These are phyloP conservation scores for Dynastes grantii DNA, from an alignment of 2,888 invertebrate genomes.

Conservation along the genomic window DNA sequence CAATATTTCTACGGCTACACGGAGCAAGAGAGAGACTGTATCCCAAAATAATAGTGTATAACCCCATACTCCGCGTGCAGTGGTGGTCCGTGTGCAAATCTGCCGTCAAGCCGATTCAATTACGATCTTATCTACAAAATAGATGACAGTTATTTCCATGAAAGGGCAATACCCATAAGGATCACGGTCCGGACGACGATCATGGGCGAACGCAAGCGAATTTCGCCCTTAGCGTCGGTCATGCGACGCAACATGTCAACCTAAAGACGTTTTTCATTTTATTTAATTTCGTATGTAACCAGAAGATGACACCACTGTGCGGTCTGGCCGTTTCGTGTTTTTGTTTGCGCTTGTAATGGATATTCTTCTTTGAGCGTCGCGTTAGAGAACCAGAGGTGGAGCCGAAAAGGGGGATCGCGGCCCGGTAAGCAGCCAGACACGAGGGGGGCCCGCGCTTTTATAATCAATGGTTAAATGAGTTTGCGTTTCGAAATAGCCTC, in stretches of 20 bases:
- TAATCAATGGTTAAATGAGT: conserved; percentile 60
- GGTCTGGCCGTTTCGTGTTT: conserved; percentile 56
- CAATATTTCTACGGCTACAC: conserved; percentile 59
- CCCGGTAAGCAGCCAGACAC: conserved; percentile 3
- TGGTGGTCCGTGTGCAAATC: conserved; percentile 71
- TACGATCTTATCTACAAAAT: conserved; percentile 72
- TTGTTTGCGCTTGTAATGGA: conserved; percentile 59
- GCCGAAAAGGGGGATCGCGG: conserved; percentile 5
- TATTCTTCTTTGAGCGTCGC: conserved; percentile 55
- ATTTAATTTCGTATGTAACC: conserved; percentile 66
- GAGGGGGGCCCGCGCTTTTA: conserved; percentile 54
- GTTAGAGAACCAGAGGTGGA: not conserved
- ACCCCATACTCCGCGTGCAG: conserved; percentile 58
- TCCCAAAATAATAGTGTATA: conserved; percentile 64
- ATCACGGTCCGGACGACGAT: conserved; percentile 61
- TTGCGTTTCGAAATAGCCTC: conserved; percentile 57
- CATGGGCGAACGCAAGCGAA: conserved; percentile 54
- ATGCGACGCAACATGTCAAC: conserved; percentile 62
- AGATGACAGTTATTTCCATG: conserved; percentile 73
- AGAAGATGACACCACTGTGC: conserved; percentile 62
- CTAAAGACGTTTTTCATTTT: conserved; percentile 67
- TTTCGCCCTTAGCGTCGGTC: conserved; percentile 62
- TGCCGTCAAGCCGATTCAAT: conserved; percentile 72
- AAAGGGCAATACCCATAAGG: conserved; percentile 70
- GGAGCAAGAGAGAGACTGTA: conserved; percentile 56